phyloP scores from a whole-genome alignment of 2,888 invertebrate genomes.

The Nomada fabriciana region DNA sequence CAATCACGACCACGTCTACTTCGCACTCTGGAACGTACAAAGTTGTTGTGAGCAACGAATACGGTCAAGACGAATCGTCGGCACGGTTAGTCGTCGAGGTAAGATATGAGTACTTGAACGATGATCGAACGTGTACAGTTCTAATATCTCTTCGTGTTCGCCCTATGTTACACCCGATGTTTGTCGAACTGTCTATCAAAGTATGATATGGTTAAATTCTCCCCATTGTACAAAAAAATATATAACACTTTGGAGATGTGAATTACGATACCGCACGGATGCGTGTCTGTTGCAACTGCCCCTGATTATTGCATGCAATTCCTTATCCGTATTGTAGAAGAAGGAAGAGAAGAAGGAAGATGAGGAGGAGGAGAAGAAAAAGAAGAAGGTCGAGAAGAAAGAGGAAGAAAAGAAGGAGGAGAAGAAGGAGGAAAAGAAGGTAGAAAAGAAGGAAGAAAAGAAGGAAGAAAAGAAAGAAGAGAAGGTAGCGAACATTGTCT shows the following conservation, averaged over 20 bases:
- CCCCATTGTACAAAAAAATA: not conserved
- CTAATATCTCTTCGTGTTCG: not conserved
- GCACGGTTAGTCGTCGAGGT: constrained; percentile 92
- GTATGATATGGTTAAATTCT: not conserved
- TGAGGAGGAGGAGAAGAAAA: constrained; percentile 80
- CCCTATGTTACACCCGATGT: not conserved
- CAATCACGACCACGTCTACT: constrained; percentile 90
- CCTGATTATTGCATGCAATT: constrained; percentile 72
- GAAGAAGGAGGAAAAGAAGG: constrained; percentile 78
- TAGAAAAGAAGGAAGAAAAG: constrained; percentile 74
- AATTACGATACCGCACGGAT: not conserved
- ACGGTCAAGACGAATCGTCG: constrained; percentile 94
- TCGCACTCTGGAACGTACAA: constrained; percentile 93
- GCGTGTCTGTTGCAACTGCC: not conserved
- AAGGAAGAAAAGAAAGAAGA: constrained; percentile 75
- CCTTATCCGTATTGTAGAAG: constrained; percentile 74
- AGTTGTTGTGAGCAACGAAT: constrained; percentile 95
- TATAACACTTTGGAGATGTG: too few species aligned
- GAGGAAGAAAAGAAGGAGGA: constrained; percentile 65
- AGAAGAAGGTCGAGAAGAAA: constrained; percentile 80
- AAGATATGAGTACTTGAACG: constrained; percentile 28
- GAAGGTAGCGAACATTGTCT: constrained; percentile 73
- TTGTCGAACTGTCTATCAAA: not conserved
- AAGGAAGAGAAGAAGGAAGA: constrained; percentile 84
- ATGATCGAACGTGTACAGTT: not conserved